phyloP scores from a whole-genome alignment of 1,140 invertebrate species.

The Thrips palmi region DNA sequence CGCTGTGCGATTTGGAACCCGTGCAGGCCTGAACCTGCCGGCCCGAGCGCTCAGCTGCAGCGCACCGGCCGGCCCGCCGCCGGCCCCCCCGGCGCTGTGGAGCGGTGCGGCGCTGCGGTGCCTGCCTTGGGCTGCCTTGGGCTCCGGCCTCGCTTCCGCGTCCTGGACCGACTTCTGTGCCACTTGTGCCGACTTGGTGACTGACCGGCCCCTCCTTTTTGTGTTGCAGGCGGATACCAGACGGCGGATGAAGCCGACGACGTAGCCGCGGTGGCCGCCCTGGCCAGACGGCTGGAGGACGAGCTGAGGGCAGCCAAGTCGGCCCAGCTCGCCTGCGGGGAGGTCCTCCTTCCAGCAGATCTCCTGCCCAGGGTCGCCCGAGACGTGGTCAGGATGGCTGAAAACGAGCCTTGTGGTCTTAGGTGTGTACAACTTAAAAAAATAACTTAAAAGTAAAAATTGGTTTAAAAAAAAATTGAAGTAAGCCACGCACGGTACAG shows the following conservation, averaged over 20 bases:
- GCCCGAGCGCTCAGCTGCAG: neutral
- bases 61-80: constrained; percentile 1
- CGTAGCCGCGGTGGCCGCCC: constrained; percentile 18
- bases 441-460: neutral
- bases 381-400: constrained; percentile 57
- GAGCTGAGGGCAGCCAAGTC: constrained; percentile 58
- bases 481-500: neutral
- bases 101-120: constrained; percentile 1
- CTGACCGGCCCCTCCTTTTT: constrained; percentile 2
- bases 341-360: constrained; percentile 60
- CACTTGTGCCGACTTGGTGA: neutral
- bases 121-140: constrained; percentile 3
- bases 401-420: constrained; percentile 68
- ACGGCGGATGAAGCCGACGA: constrained; percentile 10
- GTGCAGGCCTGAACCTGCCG: neutral
- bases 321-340: constrained; percentile 54
- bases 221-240: constrained; percentile 11
- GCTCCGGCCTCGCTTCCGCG: constrained; percentile 1
- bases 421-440: constrained; percentile 24
- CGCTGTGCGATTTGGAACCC: no score
- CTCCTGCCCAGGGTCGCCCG: constrained; percentile 51
- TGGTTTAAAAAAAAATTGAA: constrained; percentile 10
- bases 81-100: constrained; percentile 8
- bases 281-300: constrained; percentile 45
- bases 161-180: neutral